These are phyloP conservation scores for Octomys mimax DNA, from an alignment of 2,797 vertebrate species.

Conservation along the genomic window DNA sequence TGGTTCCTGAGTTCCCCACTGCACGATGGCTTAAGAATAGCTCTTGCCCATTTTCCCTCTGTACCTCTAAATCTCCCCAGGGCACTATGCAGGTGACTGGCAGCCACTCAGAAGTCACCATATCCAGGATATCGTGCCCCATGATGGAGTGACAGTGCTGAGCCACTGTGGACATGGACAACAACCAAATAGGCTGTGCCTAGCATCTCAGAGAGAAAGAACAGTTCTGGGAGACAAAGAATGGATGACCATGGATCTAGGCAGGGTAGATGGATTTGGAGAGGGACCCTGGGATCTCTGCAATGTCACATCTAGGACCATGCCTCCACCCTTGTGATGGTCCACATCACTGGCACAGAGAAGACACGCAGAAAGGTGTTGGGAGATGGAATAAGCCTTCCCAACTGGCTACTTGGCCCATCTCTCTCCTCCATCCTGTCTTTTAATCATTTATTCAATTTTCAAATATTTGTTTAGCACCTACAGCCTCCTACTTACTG, in stretches of 20 bases:
- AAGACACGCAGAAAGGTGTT: background rate
- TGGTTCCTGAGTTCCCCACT: background rate
- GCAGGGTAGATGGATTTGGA: background rate
- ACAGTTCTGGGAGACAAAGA: background rate
- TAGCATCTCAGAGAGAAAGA: no score
- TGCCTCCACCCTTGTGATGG: background rate
- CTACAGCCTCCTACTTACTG: background rate
- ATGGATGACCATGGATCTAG: background rate
- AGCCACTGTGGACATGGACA: background rate
- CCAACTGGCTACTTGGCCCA: background rate
- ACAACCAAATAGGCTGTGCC: background rate
- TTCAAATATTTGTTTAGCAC: background rate
- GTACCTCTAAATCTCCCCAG: background rate
- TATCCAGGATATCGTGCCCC: background rate
- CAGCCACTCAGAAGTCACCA: background rate
- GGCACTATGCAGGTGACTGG: background rate
- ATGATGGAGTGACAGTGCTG: no score
- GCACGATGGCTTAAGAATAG: background rate
- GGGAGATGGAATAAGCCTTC: background rate
- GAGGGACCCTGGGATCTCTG: background rate
- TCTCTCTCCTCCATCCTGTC: background rate
- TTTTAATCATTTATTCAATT: background rate
- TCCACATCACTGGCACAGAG: background rate
- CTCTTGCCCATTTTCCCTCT: background rate
- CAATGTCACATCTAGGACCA: background rate